Conservation (phyloP, 2,888 invertebrate genomes). For the Lysandra coridon region DNA sequence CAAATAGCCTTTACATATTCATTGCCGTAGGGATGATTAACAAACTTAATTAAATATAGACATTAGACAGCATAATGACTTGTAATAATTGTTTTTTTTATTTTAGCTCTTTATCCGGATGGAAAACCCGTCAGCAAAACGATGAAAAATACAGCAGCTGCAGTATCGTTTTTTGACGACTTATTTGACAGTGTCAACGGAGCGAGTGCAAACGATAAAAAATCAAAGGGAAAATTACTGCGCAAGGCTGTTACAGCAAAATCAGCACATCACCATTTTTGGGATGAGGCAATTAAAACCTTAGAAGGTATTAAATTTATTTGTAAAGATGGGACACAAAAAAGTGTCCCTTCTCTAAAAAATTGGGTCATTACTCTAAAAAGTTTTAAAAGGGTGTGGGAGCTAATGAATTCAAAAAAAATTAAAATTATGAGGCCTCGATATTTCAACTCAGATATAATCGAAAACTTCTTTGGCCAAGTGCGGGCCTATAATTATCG, state of each 20-base stretch:
- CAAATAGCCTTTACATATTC: no score
- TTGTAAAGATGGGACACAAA: not conserved
- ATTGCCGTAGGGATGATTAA: no score
- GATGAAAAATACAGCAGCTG: not conserved
- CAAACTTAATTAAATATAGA: no score
- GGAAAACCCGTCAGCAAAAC: not conserved
- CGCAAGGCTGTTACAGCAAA: not conserved
- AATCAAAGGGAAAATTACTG: not conserved
- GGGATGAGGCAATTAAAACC: slow-evolving; percentile 1
- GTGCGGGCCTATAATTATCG: slow-evolving; percentile 1
- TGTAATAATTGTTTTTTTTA: not conserved
- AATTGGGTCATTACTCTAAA: not conserved
- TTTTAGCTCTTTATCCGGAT: not conserved
- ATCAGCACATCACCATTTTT: not conserved
- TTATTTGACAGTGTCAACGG: not conserved
- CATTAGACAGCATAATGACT: no score
- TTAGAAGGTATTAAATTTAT: not conserved
- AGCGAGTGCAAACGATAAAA: not conserved
- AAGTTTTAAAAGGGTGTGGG: slow-evolving; percentile 8
- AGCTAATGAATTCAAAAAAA: not conserved
- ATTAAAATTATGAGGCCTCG: not conserved
- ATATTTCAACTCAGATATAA: not conserved
- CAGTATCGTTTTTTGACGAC: not conserved
- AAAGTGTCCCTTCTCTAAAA: slow-evolving; percentile 3
- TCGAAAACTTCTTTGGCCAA: slow-evolving; percentile 15